Percentiles rank a stretch among this genome's conserved stretches.
Evolutionary conservation across 2,888 invertebrate species (phyloP).

Genomic region (Pollenia angustigena): DNA sequence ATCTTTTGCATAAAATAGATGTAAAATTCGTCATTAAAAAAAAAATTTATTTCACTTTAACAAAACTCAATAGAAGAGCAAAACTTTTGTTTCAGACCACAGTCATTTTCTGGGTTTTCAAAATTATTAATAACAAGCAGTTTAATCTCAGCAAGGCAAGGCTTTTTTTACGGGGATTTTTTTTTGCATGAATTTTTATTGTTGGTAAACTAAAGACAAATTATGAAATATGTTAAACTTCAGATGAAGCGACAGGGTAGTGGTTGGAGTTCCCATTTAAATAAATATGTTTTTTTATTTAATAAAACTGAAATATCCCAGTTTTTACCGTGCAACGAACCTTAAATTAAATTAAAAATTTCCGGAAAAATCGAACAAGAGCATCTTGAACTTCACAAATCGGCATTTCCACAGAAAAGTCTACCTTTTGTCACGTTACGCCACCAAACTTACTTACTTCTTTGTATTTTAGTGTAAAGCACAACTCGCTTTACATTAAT

Average conservation of each 20-base stretch:
- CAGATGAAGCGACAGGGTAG: constrained; percentile 24
- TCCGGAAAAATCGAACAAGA: constrained; percentile 7
- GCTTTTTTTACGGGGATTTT: constrained; percentile 3
- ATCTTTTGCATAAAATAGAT: too few species aligned
- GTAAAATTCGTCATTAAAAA: too few species aligned
- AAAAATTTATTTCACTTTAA: too few species aligned
- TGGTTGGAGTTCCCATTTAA: background rate
- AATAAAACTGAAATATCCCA: background rate
- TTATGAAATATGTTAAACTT: constrained; percentile 46
- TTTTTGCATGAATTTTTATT: constrained; percentile 20
- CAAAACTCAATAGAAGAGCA: too few species aligned
- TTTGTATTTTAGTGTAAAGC: too few species aligned
- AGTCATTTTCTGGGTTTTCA: background rate
- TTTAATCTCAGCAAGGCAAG: constrained; percentile 19
- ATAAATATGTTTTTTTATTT: background rate
- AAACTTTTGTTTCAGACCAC: too few species aligned
- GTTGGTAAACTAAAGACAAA: constrained; percentile 43
- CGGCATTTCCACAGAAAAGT: too few species aligned
- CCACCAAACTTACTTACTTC: too few species aligned
- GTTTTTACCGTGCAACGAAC: background rate
- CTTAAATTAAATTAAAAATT: constrained; percentile 4
- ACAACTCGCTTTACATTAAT: too few species aligned
- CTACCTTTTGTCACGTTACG: too few species aligned
- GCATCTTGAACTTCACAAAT: too few species aligned
- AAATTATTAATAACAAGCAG: background rate